phyloP scores from a whole-genome alignment of 1,140 invertebrate species.

The Meloidogyne exigua region DNA sequence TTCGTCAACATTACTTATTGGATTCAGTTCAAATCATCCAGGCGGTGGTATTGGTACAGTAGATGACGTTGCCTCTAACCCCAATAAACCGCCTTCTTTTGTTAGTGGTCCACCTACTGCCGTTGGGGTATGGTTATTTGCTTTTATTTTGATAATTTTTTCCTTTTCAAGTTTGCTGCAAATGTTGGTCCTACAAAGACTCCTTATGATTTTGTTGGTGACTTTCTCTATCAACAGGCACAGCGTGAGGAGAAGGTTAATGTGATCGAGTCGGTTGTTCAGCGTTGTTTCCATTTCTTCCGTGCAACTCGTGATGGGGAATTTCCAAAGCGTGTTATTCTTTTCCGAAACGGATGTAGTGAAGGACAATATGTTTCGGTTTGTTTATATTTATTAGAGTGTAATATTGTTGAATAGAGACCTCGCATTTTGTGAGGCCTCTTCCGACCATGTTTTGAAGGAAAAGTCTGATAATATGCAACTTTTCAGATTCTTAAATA shows the following conservation, averaged over 20 bases:
- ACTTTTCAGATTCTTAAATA: constrained; percentile 30
- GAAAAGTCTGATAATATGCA: too few relatives aligned
- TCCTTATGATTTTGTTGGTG: constrained; percentile 32
- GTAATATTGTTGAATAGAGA: too few relatives aligned
- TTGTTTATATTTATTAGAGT: not conserved
- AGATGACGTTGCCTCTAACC: not conserved
- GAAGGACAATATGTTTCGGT: constrained; percentile 42
- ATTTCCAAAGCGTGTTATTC: constrained; percentile 32
- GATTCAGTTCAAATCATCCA: constrained; percentile 27
- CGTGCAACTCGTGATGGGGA: not conserved
- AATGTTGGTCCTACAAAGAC: constrained; percentile 31
- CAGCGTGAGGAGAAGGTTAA: constrained; percentile 44
- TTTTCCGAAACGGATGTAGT: constrained; percentile 47
- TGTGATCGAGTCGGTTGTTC: constrained; percentile 32
- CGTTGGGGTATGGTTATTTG: constrained; percentile 14
- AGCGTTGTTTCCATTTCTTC: constrained; percentile 29
- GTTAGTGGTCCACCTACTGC: constrained; percentile 19
- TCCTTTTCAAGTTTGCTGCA: constrained; percentile 27
- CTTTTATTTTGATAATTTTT: not conserved
- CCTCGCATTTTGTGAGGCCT: too few relatives aligned
- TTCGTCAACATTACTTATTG: constrained; percentile 20
- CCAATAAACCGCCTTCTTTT: not conserved
- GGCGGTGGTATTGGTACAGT: constrained; percentile 26
- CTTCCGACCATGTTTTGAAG: too few relatives aligned
- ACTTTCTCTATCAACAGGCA: constrained; percentile 32